A percentile compares a stretch with the other conserved stretches of the same genome.
phyloP scores from a whole-genome alignment of 2,113 vertebrate species.

The Himantopus leucocephalus region DNA sequence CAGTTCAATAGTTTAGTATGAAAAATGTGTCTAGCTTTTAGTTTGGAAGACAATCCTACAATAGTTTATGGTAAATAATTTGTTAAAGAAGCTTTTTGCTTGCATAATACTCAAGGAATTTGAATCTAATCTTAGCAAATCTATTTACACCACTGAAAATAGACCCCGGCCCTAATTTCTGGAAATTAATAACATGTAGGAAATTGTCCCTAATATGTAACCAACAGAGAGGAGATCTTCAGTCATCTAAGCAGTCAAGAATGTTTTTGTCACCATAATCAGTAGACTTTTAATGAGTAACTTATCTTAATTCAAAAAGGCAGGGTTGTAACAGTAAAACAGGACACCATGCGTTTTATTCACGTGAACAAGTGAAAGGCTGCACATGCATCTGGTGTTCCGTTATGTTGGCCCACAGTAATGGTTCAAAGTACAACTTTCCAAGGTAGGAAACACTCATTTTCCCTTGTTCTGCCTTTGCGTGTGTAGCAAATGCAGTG shows the following conservation, averaged over 20 bases:
- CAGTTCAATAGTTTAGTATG: neutral
- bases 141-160: neutral
- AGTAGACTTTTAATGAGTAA: neutral
- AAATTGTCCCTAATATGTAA: neutral
- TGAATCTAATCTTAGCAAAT: neutral
- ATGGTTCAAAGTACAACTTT: neutral
- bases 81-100: neutral
- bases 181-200: neutral
- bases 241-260: neutral
- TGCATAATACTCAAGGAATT: neutral
- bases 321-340: neutral
- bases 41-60: neutral
- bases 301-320: neutral
- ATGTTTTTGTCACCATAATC: neutral
- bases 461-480: neutral
- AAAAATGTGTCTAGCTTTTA: constrained; percentile 25
- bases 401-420: neutral
- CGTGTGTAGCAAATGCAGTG: neutral
- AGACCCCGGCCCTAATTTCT: neutral
- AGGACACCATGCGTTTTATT: neutral
- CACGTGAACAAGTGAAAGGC: neutral
- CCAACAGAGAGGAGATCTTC: neutral
- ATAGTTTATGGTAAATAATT: neutral
- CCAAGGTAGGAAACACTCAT: neutral
- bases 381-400: neutral